Evolutionary conservation across 2,113 vertebrate genomes (phyloP).

Genomic region (Ctenodactylus gundi): DNA sequence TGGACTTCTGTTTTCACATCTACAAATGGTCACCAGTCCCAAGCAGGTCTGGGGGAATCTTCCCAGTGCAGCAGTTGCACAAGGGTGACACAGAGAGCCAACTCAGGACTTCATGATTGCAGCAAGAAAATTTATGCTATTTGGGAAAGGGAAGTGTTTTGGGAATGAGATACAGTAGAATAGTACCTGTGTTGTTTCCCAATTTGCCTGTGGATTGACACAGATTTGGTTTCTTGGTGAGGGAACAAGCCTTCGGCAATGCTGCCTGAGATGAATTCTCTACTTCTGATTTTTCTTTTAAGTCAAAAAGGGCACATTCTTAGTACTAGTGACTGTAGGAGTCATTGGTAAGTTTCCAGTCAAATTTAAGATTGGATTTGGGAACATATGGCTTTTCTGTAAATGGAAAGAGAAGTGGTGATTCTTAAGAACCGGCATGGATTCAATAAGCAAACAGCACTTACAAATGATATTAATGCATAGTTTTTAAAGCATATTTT

Average conservation of each 20-base stretch:
- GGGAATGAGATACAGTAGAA: neutral
- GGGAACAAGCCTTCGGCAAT: neutral
- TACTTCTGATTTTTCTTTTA: neutral
- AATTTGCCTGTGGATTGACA: neutral
- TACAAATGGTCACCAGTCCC: neutral
- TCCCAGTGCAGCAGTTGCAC: neutral
- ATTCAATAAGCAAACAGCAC: neutral
- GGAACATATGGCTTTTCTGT: neutral
- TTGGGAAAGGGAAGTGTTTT: neutral
- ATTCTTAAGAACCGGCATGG: neutral
- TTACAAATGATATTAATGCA: neutral
- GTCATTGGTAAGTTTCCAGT: neutral
- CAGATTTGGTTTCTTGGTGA: neutral
- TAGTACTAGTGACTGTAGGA: neutral
- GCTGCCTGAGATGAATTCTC: neutral
- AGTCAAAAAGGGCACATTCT: neutral
- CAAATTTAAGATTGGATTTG: constrained; percentile 4
- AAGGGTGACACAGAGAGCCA: neutral
- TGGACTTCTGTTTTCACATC: neutral
- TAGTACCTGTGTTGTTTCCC: neutral
- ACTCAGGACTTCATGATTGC: no score
- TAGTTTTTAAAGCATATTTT: neutral
- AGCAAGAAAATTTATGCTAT: neutral
- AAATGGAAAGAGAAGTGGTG: neutral
- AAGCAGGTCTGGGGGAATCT: neutral